Evolutionary conservation across 2,888 invertebrate genomes (phyloP), one percentile per base, ranked within the genome.

Genomic region (Drosophila mimica): DNA sequence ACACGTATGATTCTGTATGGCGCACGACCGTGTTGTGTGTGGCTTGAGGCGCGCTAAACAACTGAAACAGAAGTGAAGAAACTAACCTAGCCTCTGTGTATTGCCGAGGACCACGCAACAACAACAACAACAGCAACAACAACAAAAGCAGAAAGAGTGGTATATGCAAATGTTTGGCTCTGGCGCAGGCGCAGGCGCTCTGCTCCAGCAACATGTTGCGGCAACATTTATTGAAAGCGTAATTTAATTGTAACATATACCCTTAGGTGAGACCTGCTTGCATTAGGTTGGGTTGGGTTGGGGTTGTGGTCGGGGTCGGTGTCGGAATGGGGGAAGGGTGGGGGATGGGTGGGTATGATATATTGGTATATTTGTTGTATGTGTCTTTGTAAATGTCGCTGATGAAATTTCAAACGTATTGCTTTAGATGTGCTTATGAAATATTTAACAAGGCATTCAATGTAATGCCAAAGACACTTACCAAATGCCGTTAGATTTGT

Each of bases 41-140:
- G 90, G 81, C 90, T 90, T 81, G 83, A 80, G 81, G 76, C 89
- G 90, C 87, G 85, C 54, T 78, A 59, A 81, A 80, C 72, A 86
- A 86, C 85, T 85, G 86, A 90, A 68, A 20, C 31, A 31, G 28
- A 38, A 52, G 28, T 36, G 75, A 46, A 79, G 28, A 38, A 79
- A 74, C 65, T 73, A 73, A 60, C 82, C 79, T 76, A 81, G 40
- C 48, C 81, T 40, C 56, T 36, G 64, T n/a, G n/a, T 46, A 43
- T n/a, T 20, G 30, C 43, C 40, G n/a, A 38, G 30, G 17, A 13
- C 38, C 38, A 13, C 4, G 36, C 40, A 25, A 20, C 46, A 46
- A 25, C 46, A 46, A 25, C 25, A 46, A 4, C 4, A 13, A 25
- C 25, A 46, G 2, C 4, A 13, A 20, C 46, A 46, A 46, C 46